Percentiles rank a stretch among this genome's conserved stretches.
Evolutionary conservation across 2,113 vertebrate genomes (phyloP).

Genomic region (Empidonax alnorum): DNA sequence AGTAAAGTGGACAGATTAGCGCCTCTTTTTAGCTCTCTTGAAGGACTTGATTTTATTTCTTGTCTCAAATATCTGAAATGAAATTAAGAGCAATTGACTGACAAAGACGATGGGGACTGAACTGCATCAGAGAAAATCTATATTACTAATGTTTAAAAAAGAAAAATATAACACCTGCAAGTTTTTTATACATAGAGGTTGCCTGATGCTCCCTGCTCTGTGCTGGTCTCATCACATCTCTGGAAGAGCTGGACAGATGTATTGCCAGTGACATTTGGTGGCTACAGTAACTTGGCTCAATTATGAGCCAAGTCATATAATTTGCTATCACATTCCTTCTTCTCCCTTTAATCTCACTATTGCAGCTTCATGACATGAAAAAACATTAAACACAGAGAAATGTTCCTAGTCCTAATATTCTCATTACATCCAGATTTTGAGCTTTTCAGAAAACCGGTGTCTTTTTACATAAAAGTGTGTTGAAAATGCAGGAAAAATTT

Average conservation of each 20-base stretch:
- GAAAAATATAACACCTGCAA: neutral
- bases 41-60: neutral
- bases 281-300: neutral
- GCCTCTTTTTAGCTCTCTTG: neutral
- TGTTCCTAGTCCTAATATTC: neutral
- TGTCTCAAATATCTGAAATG: neutral
- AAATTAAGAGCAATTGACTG: neutral
- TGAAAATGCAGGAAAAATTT: neutral
- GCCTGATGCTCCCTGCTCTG: neutral
- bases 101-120: neutral
- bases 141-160: neutral
- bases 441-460: neutral
- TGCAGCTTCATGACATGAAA: neutral
- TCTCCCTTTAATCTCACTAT: neutral
- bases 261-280: neutral
- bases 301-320: neutral
- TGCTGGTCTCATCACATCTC: neutral
- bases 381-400: neutral
- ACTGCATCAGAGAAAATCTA: neutral
- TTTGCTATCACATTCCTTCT: neutral
- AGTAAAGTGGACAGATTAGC: neutral
- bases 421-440: neutral
- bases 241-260: neutral
- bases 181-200: neutral
- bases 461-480: neutral